Conservation (phyloP, 2,113 vertebrate species). For the Donacobius atricapilla region DNA sequence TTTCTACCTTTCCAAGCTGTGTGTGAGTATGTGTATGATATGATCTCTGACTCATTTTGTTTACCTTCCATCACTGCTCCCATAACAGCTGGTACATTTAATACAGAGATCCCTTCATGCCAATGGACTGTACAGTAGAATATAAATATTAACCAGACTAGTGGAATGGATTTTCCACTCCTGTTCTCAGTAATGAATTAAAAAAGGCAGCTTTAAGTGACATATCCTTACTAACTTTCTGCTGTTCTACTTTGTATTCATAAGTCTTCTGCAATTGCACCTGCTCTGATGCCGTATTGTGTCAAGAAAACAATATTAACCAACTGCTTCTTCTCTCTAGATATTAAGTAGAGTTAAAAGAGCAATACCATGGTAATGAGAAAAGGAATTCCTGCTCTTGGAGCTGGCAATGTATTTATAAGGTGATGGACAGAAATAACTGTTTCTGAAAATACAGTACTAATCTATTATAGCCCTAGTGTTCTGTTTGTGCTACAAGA, state of each 20-base stretch:
- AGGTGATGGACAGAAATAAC: neutral
- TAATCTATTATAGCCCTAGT: neutral
- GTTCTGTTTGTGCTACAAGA: neutral
- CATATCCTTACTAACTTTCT: neutral
- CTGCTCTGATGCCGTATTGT: conserved; percentile 3
- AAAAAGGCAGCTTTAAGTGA: neutral
- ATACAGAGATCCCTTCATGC: neutral
- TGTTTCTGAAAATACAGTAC: neutral
- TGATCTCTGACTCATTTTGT: neutral
- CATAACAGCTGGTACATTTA: neutral
- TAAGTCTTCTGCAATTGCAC: conserved; percentile 11
- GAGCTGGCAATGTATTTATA: neutral
- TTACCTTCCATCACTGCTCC: neutral
- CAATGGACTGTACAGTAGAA: neutral
- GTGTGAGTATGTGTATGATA: neutral
- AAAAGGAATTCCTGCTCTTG: neutral
- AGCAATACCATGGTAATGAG: neutral
- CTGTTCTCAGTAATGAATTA: neutral
- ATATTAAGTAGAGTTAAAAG: neutral
- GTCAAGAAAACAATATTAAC: conserved; percentile 26
- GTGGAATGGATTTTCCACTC: neutral
- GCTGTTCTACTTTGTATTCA: conserved; percentile 32
- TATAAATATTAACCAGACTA: neutral
- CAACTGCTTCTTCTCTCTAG: neutral
- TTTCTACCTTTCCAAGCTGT: neutral